A percentile compares a stretch with the other conserved stretches of the same genome.
phyloP scores from a whole-genome alignment of 2,797 vertebrate genomes.

The Stomatorhinus walkeri region DNA sequence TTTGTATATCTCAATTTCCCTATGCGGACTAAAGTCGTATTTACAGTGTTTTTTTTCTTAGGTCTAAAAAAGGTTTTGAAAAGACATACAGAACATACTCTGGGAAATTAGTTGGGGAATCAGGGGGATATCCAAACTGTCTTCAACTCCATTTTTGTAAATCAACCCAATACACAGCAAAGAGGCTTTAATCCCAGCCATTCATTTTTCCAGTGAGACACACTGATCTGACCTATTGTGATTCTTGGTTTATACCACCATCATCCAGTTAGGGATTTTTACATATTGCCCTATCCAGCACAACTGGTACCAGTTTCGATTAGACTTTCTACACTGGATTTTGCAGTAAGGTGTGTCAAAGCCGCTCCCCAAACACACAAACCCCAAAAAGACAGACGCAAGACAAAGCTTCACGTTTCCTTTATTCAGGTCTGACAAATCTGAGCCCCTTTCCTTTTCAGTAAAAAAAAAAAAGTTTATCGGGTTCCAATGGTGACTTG shows the following conservation, averaged over 20 bases:
- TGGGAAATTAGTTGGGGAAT: not conserved
- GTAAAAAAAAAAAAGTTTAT: constrained; percentile 50
- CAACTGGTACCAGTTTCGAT: not conserved
- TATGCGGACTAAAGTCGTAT: not conserved
- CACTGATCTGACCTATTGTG: not conserved
- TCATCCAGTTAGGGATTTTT: not conserved
- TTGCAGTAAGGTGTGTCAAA: not conserved
- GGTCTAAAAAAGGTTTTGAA: too few relatives aligned
- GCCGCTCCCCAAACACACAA: not conserved
- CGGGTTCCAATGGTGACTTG: constrained; percentile 93
- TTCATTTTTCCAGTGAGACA: not conserved
- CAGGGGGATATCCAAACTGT: not conserved
- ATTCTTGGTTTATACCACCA: not conserved
- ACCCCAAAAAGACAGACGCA: not conserved
- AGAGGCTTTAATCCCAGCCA: not conserved
- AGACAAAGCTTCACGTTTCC: constrained; percentile 35
- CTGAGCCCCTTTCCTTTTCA: constrained; percentile 11
- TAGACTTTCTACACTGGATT: not conserved
- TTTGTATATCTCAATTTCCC: not conserved
- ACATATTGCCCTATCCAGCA: not conserved
- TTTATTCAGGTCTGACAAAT: constrained; percentile 59
- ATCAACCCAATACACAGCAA: not conserved
- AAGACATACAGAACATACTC: not conserved
- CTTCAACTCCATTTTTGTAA: not conserved
- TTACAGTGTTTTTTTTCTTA: too few relatives aligned